A percentile compares a stretch with the other conserved stretches of the same genome.
These are phyloP conservation scores for Sebastes hubbsi DNA, from an alignment of 2,797 vertebrate genomes.

Conservation along the genomic window DNA sequence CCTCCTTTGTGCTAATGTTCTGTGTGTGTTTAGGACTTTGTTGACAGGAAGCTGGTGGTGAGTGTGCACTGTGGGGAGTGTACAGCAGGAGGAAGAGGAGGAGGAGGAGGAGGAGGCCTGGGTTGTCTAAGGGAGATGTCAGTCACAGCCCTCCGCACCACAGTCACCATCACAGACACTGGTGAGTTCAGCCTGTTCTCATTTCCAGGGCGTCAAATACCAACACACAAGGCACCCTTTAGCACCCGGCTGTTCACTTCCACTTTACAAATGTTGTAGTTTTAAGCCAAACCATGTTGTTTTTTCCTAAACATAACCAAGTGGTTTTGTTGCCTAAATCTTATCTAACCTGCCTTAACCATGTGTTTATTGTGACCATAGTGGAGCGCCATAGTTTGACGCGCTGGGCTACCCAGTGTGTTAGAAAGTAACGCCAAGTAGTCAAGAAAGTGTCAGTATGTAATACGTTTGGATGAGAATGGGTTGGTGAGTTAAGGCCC, in stretches of 20 bases:
- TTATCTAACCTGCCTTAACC: fast-evolving
- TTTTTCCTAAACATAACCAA: fast-evolving
- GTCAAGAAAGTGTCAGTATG: too few relatives aligned
- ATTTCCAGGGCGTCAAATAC: too few relatives aligned
- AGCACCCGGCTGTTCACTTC: too few relatives aligned
- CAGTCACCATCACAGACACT: constrained; percentile 82
- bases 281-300: too few relatives aligned
- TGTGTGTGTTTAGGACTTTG: constrained; percentile 83
- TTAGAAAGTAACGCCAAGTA: too few relatives aligned
- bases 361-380: too few relatives aligned
- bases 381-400: too few relatives aligned
- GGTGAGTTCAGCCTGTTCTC: constrained; percentile 71
- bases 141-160: constrained; percentile 78
- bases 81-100: constrained; percentile 16
- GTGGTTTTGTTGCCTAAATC: too few relatives aligned
- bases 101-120: constrained; percentile 28
- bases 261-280: too few relatives aligned
- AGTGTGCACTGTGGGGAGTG: constrained; percentile 80
- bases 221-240: too few relatives aligned
- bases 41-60: constrained; percentile 83
- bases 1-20: neutral
- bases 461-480: fast-evolving
- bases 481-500: too few relatives aligned
- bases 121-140: constrained; percentile 83
- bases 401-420: too few relatives aligned